Conservation (phyloP, 2,888 invertebrate species). For the Spilosoma lubricipeda region DNA sequence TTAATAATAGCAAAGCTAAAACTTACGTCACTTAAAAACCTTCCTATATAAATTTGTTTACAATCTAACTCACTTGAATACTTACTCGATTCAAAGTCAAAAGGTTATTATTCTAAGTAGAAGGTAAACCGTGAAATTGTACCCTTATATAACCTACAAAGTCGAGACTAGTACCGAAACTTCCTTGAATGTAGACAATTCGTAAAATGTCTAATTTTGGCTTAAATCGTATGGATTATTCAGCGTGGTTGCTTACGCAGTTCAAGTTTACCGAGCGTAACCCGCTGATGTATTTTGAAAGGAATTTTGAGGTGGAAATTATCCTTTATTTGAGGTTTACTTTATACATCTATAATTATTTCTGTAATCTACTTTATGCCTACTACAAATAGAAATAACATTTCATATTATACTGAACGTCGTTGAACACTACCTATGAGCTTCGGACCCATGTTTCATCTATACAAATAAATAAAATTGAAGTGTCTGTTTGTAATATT, state of each 20-base stretch:
- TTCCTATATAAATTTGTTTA: background rate
- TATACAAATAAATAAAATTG: too few species aligned
- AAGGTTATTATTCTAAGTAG: background rate
- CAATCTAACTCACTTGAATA: background rate
- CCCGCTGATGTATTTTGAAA: background rate
- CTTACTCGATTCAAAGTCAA: background rate
- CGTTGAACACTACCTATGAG: too few species aligned
- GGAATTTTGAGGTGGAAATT: background rate
- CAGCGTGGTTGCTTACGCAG: background rate
- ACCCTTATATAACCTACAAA: background rate
- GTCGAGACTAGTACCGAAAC: background rate
- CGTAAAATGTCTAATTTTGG: background rate
- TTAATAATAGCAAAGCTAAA: too few species aligned
- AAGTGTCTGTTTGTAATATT: too few species aligned
- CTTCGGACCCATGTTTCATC: too few species aligned
- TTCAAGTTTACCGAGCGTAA: background rate
- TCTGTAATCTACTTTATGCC: background rate
- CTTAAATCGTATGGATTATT: background rate
- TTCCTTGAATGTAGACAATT: background rate
- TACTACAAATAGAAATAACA: background rate
- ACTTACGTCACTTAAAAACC: background rate
- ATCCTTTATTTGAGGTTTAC: background rate
- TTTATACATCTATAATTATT: background rate
- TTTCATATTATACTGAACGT: too few species aligned
- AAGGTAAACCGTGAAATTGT: background rate